Base-by-base conservation (phyloP, 2,113 vertebrate species). In the Brachyhypopomus occidentalis region DNA sequence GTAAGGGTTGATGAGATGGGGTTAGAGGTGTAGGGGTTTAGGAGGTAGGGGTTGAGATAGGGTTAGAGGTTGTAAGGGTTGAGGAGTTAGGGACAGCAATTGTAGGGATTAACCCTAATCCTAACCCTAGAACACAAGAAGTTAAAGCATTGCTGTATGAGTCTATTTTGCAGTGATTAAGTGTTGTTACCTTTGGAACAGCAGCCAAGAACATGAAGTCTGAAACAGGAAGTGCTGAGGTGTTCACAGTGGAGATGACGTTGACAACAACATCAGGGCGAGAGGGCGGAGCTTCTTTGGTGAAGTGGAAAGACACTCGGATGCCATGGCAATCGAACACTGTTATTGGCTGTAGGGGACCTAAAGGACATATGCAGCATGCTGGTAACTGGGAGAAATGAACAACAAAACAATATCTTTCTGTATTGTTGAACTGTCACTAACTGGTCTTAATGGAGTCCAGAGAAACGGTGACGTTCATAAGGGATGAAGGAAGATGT, bases 161-260 rank as follows among this genome's bases (percentile, higher is more conserved):
- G 30, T 3, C 30, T 41, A 41, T 9, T 41, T 9, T 8, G 36
- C 36, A 27, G 4, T 63, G 12, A 16, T 60, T 12, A 16, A 0
- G 38, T 41, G 34, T 75, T 72, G 89, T 92, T 84, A 97, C 96
- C 95, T 96, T 97, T 1, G 95, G 95, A 75, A 94, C 95, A 0
- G 95, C 95, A 67, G 94, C 95, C 79, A 95, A 95, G 84, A 98
- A 95, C 5, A 41, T 66, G 25, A 96, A 92, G 87, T 94, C 89
- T 83, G 81, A 92, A 23, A 97, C 88, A 0, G 89, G 85, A 1
- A 95, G 88, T 0, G 93, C 78, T 2, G 95, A 95, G 0, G 95
- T 95, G 93, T 95, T 98, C 73, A 96, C 93, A 38, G 94, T 91
- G 67, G 95, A 96, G 80, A 97, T 64, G 75, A 97, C 90, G 23